Evolutionary conservation across 2,113 vertebrate genomes (phyloP).

Genomic region (sheep (Ovis aries)): DNA sequence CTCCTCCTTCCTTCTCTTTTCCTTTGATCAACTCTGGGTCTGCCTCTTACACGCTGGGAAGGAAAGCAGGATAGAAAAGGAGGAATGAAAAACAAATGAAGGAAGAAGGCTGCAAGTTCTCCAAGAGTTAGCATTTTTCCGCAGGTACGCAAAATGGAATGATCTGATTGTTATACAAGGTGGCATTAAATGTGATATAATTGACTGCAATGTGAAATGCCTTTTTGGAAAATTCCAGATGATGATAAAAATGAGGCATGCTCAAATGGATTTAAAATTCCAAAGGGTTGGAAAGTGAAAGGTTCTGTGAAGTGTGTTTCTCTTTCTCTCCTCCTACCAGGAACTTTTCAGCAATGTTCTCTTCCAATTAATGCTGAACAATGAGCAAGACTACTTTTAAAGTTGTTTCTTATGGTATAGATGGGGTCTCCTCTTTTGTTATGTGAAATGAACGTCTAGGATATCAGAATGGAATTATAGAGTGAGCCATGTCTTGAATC

Average conservation of each 20-base stretch:
- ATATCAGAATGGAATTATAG: neutral
- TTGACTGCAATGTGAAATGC: neutral
- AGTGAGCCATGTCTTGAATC: neutral
- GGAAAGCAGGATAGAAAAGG: neutral
- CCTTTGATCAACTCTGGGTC: neutral
- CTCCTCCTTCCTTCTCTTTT: neutral
- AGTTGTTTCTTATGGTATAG: neutral
- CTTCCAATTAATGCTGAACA: neutral
- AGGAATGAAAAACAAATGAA: slow-evolving; percentile 7
- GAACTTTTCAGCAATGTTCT: neutral
- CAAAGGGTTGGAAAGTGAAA: neutral
- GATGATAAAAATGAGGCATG: slow-evolving; percentile 6
- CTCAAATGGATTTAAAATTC: neutral
- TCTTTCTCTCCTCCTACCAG: neutral
- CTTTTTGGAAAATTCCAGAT: slow-evolving; percentile 25
- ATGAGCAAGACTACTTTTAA: neutral
- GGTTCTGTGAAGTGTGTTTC: neutral
- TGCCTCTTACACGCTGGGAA: neutral
- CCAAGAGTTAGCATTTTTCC: neutral
- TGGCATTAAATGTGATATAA: neutral
- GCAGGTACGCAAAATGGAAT: neutral
- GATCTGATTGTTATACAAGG: neutral
- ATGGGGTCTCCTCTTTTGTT: neutral
- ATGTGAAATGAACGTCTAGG: neutral
- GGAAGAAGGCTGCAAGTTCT: neutral